Conservation (phyloP, 2,797 vertebrate species). For the Crenuchus spilurus region DNA sequence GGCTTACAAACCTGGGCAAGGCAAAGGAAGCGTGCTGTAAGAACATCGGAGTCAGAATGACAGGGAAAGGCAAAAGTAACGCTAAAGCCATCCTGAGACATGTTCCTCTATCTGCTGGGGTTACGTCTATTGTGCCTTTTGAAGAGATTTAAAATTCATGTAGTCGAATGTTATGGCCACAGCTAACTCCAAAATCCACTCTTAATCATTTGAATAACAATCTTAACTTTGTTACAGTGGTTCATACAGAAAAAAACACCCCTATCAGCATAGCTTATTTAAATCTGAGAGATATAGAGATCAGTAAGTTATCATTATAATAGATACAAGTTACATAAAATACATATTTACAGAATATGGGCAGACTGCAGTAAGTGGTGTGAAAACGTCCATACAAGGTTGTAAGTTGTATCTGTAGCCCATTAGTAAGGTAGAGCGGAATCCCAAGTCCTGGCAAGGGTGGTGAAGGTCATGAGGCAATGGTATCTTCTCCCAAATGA, state of each 20-base stretch:
- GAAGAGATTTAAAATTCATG: slow-evolving; percentile 8
- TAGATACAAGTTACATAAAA: slow-evolving; percentile 64
- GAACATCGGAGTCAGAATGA: not conserved
- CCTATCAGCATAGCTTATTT: not conserved
- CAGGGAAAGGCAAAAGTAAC: not conserved
- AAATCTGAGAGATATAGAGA: slow-evolving; percentile 14
- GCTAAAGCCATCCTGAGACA: slow-evolving; percentile 6
- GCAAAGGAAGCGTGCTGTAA: not conserved
- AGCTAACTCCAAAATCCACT: slow-evolving; percentile 1
- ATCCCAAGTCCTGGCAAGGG: not conserved
- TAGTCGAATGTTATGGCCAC: slow-evolving; percentile 7
- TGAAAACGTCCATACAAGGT: slow-evolving; percentile 36
- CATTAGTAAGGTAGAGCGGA: slow-evolving; percentile 19
- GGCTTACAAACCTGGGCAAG: not conserved
- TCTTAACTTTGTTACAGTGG: slow-evolving; percentile 21
- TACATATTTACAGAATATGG: slow-evolving; percentile 65
- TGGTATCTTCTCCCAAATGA: not conserved
- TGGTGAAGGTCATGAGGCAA: not conserved
- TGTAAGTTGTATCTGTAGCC: slow-evolving; percentile 52
- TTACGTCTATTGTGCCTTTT: not conserved
- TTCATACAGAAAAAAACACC: slow-evolving; percentile 21
- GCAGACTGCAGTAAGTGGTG: slow-evolving; percentile 29
- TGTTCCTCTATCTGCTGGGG: not conserved
- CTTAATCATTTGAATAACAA: slow-evolving; percentile 28
- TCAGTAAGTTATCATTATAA: slow-evolving; percentile 55